phyloP scores from a whole-genome alignment of 2,888 invertebrate genomes.

The Tipula lateralis region DNA sequence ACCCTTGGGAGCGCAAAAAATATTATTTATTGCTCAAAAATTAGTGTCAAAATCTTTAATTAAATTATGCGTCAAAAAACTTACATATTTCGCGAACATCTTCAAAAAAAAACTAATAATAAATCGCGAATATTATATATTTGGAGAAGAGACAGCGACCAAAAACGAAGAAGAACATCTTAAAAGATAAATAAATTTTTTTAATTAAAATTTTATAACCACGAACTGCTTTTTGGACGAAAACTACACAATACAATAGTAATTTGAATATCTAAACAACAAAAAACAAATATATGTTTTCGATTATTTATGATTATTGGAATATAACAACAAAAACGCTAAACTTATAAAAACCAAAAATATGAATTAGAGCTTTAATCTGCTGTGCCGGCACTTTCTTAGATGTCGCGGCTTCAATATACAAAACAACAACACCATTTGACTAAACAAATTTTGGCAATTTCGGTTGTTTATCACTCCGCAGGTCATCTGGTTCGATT shows the following conservation, averaged over 20 bases:
- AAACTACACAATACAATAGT: background rate
- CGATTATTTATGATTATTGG: slow-evolving; percentile 11
- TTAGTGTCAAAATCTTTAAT: slow-evolving; percentile 11
- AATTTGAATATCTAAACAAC: slow-evolving; percentile 14
- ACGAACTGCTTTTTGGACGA: background rate
- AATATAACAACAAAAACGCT: background rate
- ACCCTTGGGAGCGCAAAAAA: background rate
- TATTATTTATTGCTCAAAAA: background rate
- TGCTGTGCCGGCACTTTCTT: background rate
- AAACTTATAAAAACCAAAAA: background rate
- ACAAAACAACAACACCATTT: background rate
- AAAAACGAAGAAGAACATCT: background rate
- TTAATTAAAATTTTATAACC: slow-evolving; percentile 19
- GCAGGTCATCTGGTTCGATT: no score
- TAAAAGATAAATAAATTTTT: background rate
- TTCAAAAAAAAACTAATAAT: background rate
- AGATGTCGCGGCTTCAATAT: background rate
- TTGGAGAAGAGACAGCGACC: background rate
- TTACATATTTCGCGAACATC: background rate
- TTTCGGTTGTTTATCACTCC: no score
- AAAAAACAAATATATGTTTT: background rate
- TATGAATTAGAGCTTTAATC: slow-evolving; percentile 19
- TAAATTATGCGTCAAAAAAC: background rate
- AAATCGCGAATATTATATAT: background rate
- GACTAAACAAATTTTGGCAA: background rate